These are phyloP conservation scores for Etheostoma spectabile DNA, from an alignment of 2,113 vertebrate genomes.

Conservation along the genomic window DNA sequence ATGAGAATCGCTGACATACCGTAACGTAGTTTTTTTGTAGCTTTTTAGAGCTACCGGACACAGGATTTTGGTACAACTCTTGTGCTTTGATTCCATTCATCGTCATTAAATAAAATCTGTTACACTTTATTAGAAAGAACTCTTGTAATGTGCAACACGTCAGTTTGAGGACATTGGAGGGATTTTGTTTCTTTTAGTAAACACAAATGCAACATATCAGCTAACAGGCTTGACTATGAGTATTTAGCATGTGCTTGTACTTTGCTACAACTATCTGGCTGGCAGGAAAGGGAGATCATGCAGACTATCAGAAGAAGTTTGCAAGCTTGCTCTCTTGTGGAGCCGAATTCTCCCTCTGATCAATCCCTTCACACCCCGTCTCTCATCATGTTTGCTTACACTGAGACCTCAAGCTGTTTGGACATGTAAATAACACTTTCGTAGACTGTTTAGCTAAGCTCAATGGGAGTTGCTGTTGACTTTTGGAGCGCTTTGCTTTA, in stretches of 20 bases:
- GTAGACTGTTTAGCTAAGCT: slow-evolving; percentile 78
- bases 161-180: neutral
- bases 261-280: slow-evolving; percentile 21
- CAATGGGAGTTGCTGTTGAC: slow-evolving; percentile 83
- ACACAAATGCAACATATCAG: neutral
- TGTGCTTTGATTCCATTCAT: neutral
- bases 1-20: too few species aligned
- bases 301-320: slow-evolving; percentile 24
- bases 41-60: too few species aligned
- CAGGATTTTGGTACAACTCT: too few species aligned
- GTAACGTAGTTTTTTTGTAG: too few species aligned
- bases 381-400: slow-evolving; percentile 67
- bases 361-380: slow-evolving; percentile 52
- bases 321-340: slow-evolving; percentile 28
- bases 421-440: slow-evolving; percentile 84
- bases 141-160: neutral
- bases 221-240: neutral
- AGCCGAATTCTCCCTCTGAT: slow-evolving; percentile 57
- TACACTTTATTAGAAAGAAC: neutral
- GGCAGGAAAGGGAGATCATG: neutral
- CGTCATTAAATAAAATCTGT: neutral
- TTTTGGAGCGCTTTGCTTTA: slow-evolving; percentile 84
- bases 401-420: slow-evolving; percentile 83
- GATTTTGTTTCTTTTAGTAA: neutral
- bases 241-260: neutral